Conservation (phyloP, 1,140 invertebrate species). For the Hyles euphorbiae region DNA sequence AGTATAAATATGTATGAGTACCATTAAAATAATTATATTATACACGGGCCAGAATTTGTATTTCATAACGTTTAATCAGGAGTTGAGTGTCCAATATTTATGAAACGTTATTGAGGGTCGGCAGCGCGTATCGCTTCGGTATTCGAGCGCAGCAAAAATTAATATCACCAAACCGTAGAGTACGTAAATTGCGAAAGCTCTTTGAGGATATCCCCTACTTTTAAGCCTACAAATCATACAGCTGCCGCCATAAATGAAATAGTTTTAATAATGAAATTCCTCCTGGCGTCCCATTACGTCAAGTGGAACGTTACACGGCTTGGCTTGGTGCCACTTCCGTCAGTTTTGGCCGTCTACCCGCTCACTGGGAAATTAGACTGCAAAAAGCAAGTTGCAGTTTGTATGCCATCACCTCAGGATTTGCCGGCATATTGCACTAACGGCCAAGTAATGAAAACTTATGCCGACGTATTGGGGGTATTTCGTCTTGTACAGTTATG, state of each 20-base stretch:
- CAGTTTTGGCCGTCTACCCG: constrained; percentile 32
- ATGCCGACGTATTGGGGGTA: no score
- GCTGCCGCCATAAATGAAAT: constrained; percentile 28
- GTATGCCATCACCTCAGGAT: constrained; percentile 9
- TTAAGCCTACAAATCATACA: constrained; percentile 14
- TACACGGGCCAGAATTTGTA: no score
- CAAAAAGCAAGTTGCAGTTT: constrained; percentile 35
- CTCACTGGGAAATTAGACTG: constrained; percentile 38
- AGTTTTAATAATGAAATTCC: constrained; percentile 59
- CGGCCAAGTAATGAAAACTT: no score
- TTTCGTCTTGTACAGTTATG: no score
- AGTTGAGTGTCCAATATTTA: no score
- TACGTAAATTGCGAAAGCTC: neutral
- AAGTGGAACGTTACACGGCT: constrained; percentile 24
- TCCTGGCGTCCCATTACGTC: constrained; percentile 31
- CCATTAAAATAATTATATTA: no score
- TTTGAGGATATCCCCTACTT: neutral
- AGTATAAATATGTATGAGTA: no score
- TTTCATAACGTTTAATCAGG: no score
- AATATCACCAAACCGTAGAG: neutral
- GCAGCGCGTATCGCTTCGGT: neutral
- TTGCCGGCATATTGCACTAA: no score
- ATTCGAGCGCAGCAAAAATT: neutral
- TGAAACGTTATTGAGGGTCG: no score
- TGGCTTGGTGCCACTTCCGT: constrained; percentile 45